Evolutionary conservation across 2,113 vertebrate genomes (phyloP).

Genomic region (Lepus americanus): DNA sequence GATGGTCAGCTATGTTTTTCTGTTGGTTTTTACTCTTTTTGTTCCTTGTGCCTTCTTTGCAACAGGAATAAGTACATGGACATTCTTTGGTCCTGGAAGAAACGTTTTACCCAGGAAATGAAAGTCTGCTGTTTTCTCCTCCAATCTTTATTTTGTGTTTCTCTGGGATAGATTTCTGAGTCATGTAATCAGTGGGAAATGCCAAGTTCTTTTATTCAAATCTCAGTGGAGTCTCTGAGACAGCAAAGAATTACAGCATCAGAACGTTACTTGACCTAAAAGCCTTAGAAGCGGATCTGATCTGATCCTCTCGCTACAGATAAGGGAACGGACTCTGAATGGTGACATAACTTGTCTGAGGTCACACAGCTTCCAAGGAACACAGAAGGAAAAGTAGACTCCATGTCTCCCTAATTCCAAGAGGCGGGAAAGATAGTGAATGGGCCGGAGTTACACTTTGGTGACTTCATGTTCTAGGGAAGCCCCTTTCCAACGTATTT

Average conservation of each 20-base stretch:
- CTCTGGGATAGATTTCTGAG: conserved; percentile 65
- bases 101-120: conserved; percentile 68
- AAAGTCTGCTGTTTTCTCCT: conserved; percentile 68
- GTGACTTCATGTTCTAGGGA: conserved; percentile 29
- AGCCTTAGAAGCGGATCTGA: conserved; percentile 8
- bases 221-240: conserved; percentile 31
- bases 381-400: background rate
- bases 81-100: conserved; percentile 30
- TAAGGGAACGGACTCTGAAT: conserved; percentile 47
- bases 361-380: background rate
- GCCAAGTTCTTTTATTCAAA: conserved; percentile 68
- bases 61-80: conserved; percentile 2
- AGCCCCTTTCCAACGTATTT: conserved; percentile 29
- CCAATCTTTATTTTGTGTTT: conserved; percentile 64
- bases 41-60: conserved; percentile 16
- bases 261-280: conserved; percentile 46
- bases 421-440: background rate
- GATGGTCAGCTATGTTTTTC: background rate
- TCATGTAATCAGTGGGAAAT: conserved; percentile 50
- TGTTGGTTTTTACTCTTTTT: background rate
- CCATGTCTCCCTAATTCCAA: background rate
- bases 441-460: background rate
- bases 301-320: background rate
- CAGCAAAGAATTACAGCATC: conserved; percentile 32
- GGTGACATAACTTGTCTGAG: background rate